phyloP scores from a whole-genome alignment of 2,888 invertebrate species.

The Agonopterix subpropinquella region DNA sequence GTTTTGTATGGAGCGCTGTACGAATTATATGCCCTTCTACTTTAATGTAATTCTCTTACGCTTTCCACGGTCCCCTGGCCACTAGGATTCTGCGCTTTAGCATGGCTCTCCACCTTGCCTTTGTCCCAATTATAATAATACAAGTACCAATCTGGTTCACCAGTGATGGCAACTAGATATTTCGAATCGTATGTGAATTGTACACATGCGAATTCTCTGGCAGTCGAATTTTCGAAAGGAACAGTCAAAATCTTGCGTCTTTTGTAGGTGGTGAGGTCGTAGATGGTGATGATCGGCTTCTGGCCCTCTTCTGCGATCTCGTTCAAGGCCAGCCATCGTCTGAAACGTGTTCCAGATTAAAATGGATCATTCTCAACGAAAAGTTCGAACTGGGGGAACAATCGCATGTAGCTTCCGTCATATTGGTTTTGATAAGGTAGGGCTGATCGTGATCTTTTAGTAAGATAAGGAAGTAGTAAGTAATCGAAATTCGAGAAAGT shows the following conservation, averaged over 20 bases:
- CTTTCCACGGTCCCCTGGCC: slow-evolving; percentile 78
- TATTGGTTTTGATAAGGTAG: no score
- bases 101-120: slow-evolving; percentile 84
- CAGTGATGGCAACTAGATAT: slow-evolving; percentile 85
- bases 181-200: slow-evolving; percentile 90
- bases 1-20: no score
- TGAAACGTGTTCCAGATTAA: slow-evolving; percentile 31
- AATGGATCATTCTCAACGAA: background rate
- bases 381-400: no score
- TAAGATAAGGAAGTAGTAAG: no score
- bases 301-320: slow-evolving; percentile 79
- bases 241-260: slow-evolving; percentile 80
- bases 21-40: background rate
- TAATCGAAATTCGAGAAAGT: no score
- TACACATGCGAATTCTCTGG: slow-evolving; percentile 81
- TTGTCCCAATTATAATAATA: slow-evolving; percentile 89
- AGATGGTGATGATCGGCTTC: slow-evolving; percentile 81
- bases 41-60: slow-evolving; percentile 24
- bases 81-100: slow-evolving; percentile 82
- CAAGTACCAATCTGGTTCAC: slow-evolving; percentile 88
- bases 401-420: no score
- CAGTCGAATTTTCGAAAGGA: slow-evolving; percentile 75
- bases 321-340: slow-evolving; percentile 79
- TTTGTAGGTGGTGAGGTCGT: slow-evolving; percentile 82
- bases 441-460: no score